phyloP scores from a whole-genome alignment of 2,888 invertebrate species.

The Archips xylosteana region DNA sequence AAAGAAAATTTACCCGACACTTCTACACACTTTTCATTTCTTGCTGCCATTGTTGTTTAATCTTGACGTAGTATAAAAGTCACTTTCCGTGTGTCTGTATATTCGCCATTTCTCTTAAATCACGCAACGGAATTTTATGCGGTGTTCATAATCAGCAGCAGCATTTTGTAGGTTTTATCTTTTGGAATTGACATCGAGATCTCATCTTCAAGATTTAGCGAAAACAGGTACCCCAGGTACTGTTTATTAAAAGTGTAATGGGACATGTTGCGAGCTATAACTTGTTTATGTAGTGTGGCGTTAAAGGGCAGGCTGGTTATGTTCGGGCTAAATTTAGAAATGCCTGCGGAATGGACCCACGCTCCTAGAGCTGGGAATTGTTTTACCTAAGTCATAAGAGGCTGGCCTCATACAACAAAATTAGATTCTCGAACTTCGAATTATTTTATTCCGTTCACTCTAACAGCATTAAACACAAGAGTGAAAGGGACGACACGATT shows the following conservation, averaged over 20 bases:
- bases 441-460: no score
- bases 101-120: no score
- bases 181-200: no score
- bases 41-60: background rate
- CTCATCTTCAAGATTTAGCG: no score
- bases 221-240: background rate
- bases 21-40: background rate
- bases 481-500: no score
- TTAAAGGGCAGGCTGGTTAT: slow-evolving; percentile 70
- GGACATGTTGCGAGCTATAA: slow-evolving; percentile 15
- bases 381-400: slow-evolving; percentile 20
- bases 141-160: no score
- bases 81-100: no score
- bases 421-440: no score
- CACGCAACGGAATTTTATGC: no score
- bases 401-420: background rate
- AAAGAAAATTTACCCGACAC: background rate
- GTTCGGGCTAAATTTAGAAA: slow-evolving; percentile 74
- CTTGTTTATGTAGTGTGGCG: slow-evolving; percentile 37
- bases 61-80: no score
- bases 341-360: slow-evolving; percentile 59
- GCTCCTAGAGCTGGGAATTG: slow-evolving; percentile 50
- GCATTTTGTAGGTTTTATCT: no score
- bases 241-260: slow-evolving; percentile 24
- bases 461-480: no score